Percentiles rank a stretch among this genome's conserved stretches.
phyloP scores from a whole-genome alignment of 1,140 invertebrate species.

The Plutomurus gul region DNA sequence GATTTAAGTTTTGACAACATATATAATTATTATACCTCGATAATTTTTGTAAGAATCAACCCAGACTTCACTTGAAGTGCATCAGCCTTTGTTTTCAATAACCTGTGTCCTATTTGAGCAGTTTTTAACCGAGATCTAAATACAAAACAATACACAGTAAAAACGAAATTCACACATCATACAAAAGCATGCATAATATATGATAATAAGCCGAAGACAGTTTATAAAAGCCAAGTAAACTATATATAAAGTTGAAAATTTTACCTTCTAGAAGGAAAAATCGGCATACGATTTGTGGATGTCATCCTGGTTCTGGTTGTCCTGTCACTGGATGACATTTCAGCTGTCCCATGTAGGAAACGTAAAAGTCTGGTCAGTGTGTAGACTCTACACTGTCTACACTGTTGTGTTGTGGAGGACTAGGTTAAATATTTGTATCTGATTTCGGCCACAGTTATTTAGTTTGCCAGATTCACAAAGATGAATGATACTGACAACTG shows the following conservation, averaged over 20 bases:
- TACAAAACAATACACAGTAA: conserved; percentile 62
- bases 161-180: too few species aligned
- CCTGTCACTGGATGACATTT: too few species aligned
- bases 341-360: too few species aligned
- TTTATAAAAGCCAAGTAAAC: conserved; percentile 37
- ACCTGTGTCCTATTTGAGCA: conserved; percentile 97
- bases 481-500: too few species aligned
- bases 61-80: conserved; percentile 97
- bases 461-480: too few species aligned
- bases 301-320: too few species aligned
- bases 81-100: conserved; percentile 99
- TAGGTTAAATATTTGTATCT: too few species aligned
- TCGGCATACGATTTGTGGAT: conserved; percentile 88
- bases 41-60: conserved; percentile 95
- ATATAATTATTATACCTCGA: conserved; percentile 73
- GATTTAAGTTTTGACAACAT: not conserved
- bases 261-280: conserved; percentile 99
- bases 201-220: conserved; percentile 36
- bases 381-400: too few species aligned
- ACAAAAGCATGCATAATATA: not conserved
- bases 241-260: conserved; percentile 56
- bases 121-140: conserved; percentile 86
- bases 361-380: too few species aligned
- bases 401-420: too few species aligned
- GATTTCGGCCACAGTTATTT: too few species aligned